Evolutionary conservation across 2,888 invertebrate species (phyloP), one percentile per base, ranked within the genome.

Genomic region (Synanthedon tipuliformis): DNA sequence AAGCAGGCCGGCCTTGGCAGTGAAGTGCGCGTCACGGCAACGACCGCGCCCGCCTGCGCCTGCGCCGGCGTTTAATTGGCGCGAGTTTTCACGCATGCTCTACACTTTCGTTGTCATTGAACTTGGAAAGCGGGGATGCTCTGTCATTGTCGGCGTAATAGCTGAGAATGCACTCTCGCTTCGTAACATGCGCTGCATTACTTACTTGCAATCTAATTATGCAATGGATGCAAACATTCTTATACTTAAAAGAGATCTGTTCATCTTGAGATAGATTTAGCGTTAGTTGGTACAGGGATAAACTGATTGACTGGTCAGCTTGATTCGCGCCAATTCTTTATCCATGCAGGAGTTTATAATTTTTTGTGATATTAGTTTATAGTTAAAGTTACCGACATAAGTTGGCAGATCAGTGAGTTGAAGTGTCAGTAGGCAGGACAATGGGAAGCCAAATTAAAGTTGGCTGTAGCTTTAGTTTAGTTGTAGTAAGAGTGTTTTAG

Each of bases 91-190:
- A 85, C 83, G 81, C 80, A 78, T 73, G 74, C 75, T 69, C 75
- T 70, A 73, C 75, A 86, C 86, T 87, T 84, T 87, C 86, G 71
- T 86, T 86, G 85, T 81, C 85, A 85, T 78, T 85, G 86, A 87
- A 86, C 86, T 85, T 85, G 81, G 83, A 85, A 85, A 87, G 86
- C 84, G 80, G 79, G 76, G 82, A 78, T 81, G 80, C 71, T 75
- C 81, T 73, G 78, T 81, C 81, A 81, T 82, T 85, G 84, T 84
- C 81, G 75, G 76, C 76, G 54, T 53, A 50, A 78, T 76, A 65
- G 66, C 78, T 78, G 78, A 71, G 85, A 85, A 86, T 86, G 82
- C 85, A 78, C 86, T 87, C 86, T 86, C 86, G 79, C 84, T 77
- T 71, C 62, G 63, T 71, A 63, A 67, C 75, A 69, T 69, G 72